These are phyloP conservation scores for Cirrhinus molitorella DNA, from an alignment of 2,797 vertebrate species.

Conservation along the genomic window DNA sequence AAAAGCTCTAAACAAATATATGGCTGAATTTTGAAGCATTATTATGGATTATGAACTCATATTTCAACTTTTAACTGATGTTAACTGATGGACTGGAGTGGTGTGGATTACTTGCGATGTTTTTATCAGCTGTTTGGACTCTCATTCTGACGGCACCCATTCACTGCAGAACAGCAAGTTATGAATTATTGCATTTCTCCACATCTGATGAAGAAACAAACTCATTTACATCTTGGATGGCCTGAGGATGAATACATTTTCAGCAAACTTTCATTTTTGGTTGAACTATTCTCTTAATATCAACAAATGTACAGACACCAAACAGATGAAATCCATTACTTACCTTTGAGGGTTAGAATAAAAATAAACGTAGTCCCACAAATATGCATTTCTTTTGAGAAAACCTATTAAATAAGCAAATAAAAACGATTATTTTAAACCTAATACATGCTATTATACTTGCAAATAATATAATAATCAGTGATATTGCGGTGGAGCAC, in stretches of 20 bases:
- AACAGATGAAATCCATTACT: slow-evolving; percentile 2
- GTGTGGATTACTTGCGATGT: background rate
- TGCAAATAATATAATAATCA: background rate
- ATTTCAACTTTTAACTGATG: background rate
- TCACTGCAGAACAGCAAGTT: background rate
- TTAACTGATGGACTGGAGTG: background rate
- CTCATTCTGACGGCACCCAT: background rate
- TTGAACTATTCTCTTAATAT: background rate
- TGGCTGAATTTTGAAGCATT: background rate
- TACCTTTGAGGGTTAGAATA: slow-evolving; percentile 24
- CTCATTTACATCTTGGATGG: background rate
- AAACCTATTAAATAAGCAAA: slow-evolving; percentile 22
- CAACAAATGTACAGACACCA: background rate
- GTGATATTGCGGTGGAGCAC: background rate
- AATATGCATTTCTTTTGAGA: slow-evolving; percentile 40
- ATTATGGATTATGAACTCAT: background rate
- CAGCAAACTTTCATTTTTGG: background rate
- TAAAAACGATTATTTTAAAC: background rate
- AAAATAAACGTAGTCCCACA: background rate
- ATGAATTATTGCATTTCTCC: background rate
- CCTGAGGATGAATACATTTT: background rate
- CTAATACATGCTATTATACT: background rate
- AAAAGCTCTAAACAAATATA: background rate
- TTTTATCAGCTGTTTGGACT: background rate
- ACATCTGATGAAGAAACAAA: background rate